Base-by-base conservation (phyloP, 1,140 invertebrate species). In the Glossosoma conforme region DNA sequence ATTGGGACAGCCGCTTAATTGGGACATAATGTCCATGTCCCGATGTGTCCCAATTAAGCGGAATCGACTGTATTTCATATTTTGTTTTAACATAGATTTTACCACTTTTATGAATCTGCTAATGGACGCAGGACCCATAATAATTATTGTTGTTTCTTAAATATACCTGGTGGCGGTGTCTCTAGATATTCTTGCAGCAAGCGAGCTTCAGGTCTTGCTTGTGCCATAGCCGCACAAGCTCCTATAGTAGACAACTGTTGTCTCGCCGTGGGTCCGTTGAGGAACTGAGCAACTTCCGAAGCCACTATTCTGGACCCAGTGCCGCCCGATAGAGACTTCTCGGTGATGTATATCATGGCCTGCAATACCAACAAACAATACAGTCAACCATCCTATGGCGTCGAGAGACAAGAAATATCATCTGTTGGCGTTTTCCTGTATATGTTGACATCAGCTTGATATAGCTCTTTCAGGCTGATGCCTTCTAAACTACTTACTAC, bases 171-270 rank as follows among this genome's bases (percentile, higher is more conserved):
- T 10, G 93, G 93, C 4, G 93, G 86, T 64, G 84, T 87, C 49
- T 92, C 89, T 30, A 97, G 67, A 72, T 97, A 97, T 56, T 92
- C 85, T 54, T 92, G 86, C 0, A 96, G 60, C 62, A 92, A 87
- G 10, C 84, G 79, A 13, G 81, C 81, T 50, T 86, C 81, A 17
- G 86, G 79, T 40, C 80, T 74, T 0, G 83, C 77, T 44, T 82
- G 77, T 1, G 87, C 69, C 43, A 78, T 77, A 3, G 84, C 70
- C 56, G 79, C 76, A 11, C 70, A 65, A 3, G 86, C 80, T 0
- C 85, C 85, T 14, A 87, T 75, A 60, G 80, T 81, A 3, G 70
- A 71, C 2, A 90, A 66, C 47, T 91, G 83, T 38, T 81, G 78
- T 41, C 85, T 87, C 10, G 84, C 78, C 32, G 79, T 74, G 0